Conservation (phyloP, 1,140 invertebrate genomes). For the Lepidostoma basale region DNA sequence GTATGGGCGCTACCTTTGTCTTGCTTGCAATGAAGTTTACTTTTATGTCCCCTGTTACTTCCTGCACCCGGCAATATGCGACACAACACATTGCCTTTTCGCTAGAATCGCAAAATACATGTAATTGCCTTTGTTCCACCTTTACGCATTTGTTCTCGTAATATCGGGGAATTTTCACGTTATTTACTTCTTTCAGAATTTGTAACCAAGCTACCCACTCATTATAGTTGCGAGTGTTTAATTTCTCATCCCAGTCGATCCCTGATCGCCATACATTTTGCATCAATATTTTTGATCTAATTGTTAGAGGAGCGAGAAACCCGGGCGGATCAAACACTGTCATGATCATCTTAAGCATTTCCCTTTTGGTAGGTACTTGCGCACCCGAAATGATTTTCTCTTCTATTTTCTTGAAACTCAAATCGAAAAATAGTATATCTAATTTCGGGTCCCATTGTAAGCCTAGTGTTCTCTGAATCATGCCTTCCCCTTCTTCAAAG, state of each 20-base stretch:
- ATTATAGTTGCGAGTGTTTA: neutral
- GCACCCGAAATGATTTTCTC: neutral
- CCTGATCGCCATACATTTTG: conserved; percentile 3
- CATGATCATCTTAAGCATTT: too few species aligned
- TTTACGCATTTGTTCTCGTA: neutral
- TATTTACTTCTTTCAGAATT: neutral
- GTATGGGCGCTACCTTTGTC: conserved; percentile 44
- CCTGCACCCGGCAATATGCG: neutral
- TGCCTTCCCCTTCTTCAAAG: neutral
- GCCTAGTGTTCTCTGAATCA: neutral
- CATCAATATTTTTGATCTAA: neutral
- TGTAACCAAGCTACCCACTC: neutral
- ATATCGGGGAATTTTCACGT: neutral
- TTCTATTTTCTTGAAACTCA: neutral
- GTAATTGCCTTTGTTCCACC: neutral
- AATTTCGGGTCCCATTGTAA: neutral
- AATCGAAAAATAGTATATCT: neutral
- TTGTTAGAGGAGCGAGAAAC: neutral
- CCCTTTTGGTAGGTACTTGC: too few species aligned
- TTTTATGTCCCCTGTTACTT: neutral
- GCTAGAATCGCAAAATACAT: neutral
- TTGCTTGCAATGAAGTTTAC: neutral
- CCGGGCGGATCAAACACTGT: neutral
- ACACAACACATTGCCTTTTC: neutral
- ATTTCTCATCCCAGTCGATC: neutral